Conservation (phyloP, 2,797 vertebrate species). For the Gymnodraco acuticeps region DNA sequence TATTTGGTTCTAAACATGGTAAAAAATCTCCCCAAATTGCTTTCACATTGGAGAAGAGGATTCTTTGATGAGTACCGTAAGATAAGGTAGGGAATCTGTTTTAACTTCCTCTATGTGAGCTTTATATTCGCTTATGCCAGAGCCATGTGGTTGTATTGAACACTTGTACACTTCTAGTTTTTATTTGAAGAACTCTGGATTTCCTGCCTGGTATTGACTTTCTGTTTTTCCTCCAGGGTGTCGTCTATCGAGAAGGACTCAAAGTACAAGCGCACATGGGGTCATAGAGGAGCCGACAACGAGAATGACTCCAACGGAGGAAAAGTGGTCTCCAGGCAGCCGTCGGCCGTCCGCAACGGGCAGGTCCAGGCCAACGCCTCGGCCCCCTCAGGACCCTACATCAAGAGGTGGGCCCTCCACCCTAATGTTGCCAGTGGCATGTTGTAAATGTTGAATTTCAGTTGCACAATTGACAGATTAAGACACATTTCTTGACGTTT, state of each 20-base stretch:
- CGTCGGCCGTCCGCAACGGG: constrained; percentile 83
- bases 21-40: constrained; percentile 70
- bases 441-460: not conserved
- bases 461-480: not conserved
- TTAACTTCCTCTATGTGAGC: not conserved
- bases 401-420: constrained; percentile 87
- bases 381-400: constrained; percentile 87
- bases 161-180: too few species aligned
- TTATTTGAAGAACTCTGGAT: not conserved
- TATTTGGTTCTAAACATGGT: constrained; percentile 54
- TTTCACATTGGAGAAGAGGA: constrained; percentile 70
- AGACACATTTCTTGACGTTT: too few species aligned
- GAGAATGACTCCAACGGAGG: constrained; percentile 35
- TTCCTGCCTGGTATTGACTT: not conserved
- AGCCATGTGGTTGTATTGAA: not conserved
- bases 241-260: constrained; percentile 91
- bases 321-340: constrained; percentile 89
- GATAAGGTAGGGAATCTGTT: constrained; percentile 70
- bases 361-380: constrained; percentile 71
- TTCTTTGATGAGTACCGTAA: constrained; percentile 72
- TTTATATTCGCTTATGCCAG: not conserved
- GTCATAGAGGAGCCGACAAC: constrained; percentile 72
- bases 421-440: too few species aligned
- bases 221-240: constrained; percentile 78
- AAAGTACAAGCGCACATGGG: constrained; percentile 92